Conservation (phyloP, 1,140 invertebrate genomes). For the Solenopsis invicta region DNA sequence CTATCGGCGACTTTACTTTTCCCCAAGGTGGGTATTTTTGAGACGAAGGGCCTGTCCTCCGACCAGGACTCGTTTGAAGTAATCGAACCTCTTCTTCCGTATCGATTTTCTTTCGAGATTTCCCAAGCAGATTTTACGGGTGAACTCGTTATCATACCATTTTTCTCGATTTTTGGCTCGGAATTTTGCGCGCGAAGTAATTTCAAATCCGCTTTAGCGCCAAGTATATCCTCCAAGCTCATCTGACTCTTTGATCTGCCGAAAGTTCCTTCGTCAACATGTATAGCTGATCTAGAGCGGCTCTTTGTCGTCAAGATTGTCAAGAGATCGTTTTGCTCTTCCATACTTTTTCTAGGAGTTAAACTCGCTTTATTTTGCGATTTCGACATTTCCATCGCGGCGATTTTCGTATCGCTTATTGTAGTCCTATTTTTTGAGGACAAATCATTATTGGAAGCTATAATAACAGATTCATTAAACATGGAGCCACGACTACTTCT, state of each 20-base stretch:
- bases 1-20: constrained; percentile 52
- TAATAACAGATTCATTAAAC: constrained; percentile 13
- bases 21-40: constrained; percentile 78
- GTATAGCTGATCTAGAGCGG: constrained; percentile 81
- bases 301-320: constrained; percentile 81
- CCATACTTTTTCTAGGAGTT: constrained; percentile 51
- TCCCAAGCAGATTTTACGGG: constrained; percentile 53
- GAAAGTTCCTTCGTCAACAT: constrained; percentile 79
- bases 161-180: constrained; percentile 65
- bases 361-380: constrained; percentile 1
- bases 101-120: constrained; percentile 60
- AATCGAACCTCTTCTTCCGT: constrained; percentile 41
- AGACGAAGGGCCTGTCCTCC: constrained; percentile 76
- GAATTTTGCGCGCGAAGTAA: constrained; percentile 66
- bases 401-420: background rate
- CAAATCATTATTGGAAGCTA: background rate
- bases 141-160: background rate
- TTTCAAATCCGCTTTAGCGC: constrained; percentile 72
- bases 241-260: constrained; percentile 79
- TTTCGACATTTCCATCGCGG: constrained; percentile 21
- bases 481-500: background rate
- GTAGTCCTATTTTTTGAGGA: background rate
- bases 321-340: constrained; percentile 79
- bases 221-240: constrained; percentile 82
- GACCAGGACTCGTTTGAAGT: constrained; percentile 68